phyloP scores from a whole-genome alignment of 2,797 vertebrate genomes.

The Pseudopleuronectes americanus region DNA sequence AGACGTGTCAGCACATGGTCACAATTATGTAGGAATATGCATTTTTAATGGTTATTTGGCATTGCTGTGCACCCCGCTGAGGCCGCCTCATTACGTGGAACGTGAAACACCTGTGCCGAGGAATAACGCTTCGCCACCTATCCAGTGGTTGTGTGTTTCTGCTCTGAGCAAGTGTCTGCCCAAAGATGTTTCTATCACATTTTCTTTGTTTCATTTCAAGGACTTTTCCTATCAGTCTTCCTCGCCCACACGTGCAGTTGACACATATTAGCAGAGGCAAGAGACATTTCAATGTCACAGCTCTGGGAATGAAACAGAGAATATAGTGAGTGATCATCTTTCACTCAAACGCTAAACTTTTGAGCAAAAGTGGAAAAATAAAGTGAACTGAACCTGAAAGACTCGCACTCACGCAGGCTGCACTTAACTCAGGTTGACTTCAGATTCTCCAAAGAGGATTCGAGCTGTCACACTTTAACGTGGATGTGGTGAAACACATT shows the following conservation, averaged over 20 bases:
- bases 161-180: constrained; percentile 22
- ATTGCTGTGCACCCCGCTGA: constrained; percentile 50
- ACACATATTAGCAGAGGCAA: neutral
- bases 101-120: constrained; percentile 69
- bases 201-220: constrained; percentile 23
- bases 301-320: constrained; percentile 21
- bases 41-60: constrained; percentile 44
- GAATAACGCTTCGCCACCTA: constrained; percentile 44
- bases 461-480: constrained; percentile 2
- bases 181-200: constrained; percentile 24
- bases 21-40: constrained; percentile 25
- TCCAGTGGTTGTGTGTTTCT: constrained; percentile 25
- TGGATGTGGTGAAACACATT: neutral
- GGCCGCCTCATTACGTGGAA: constrained; percentile 67
- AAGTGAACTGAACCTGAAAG: constrained; percentile 14
- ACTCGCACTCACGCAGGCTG: constrained; percentile 17
- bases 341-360: constrained; percentile 5
- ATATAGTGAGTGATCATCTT: constrained; percentile 18
- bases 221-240: constrained; percentile 13
- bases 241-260: constrained; percentile 1
- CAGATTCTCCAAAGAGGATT: constrained; percentile 14
- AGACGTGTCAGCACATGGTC: constrained; percentile 42
- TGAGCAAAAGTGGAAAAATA: neutral
- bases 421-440: constrained; percentile 13
- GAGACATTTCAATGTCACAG: constrained; percentile 12